Base-by-base conservation (phyloP, 1,140 invertebrate genomes). In the Habropoda laboriosa region DNA sequence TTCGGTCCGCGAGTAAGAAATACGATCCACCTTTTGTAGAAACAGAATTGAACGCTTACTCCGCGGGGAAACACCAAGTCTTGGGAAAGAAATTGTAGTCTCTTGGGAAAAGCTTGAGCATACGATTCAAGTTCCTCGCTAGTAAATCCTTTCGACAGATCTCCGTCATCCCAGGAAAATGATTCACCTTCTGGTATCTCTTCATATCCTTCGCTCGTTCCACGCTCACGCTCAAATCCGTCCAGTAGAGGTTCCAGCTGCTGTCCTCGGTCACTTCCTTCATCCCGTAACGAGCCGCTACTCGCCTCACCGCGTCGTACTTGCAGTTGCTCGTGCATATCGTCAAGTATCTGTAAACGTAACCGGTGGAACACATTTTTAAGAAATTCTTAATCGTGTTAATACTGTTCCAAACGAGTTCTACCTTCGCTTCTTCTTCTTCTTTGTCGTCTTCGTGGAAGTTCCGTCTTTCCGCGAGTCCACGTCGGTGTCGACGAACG, bases 61-160 rank as follows among this genome's bases (percentile, higher is more conserved):
- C 97, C n/a, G 96, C 95, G 51, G 98, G 97, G 74, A 98, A 94
- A 92, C 96, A 97, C 97, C 97, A 98, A n/a, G 97, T 97, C 93
- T 96, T 97, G 5, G 98, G 97, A 91, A 97, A 98, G 91, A 98
- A 97, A 87, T 96, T 97, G 89, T 98, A 98, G 74, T 98, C 97
- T 86, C 96, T 96, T 0, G 97, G 97, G 92, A 97, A 98, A 38
- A 96, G 89, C 92, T 97, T 96, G 63, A 95, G 92, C 97, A 98
- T 97, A 77, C 97, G 94, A 90, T 97, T 98, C 63, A 98, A 93
- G 91, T 98, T 98, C 71, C 96, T 92, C 10, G 97, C 96, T 10
- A 98, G 92, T 57, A 97, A 92, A 93, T 98, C 97, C 92, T 98
- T 98, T 81, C 95, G 94, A 92, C 97, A 98, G 81, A 98, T 97